Base-by-base conservation (phyloP, 2,797 vertebrate species). In the Platalea minor region DNA sequence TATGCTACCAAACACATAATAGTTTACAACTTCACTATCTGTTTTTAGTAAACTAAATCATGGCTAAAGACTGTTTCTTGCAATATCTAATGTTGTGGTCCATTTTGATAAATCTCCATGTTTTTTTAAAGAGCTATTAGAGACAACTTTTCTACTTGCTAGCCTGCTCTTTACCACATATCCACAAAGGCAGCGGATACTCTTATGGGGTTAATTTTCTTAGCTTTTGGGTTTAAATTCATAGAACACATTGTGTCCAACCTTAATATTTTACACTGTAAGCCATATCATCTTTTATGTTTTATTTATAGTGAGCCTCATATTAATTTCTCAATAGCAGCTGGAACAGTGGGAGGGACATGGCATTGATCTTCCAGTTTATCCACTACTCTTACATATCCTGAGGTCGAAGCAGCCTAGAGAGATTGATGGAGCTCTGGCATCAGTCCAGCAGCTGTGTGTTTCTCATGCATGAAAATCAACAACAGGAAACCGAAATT, bases 241-340 rank as follows among this genome's bases (percentile, higher is more conserved):
- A 96, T 95, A 91, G 51, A 94, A 96, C 93, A 96, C 64, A 96
- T 97, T 96, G 96, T 97, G 92, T 96, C 95, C 97, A 97, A 89
- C 85, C 96, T 98, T 97, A 98, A 98, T 98, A 98, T 98, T 98
- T 98, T 98, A 98, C 97, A 97, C 94, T 94, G 95, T 96, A 98
- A 98, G 97, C 94, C 96, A 94, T 97, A 98, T 98, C 80, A 98
- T 98, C 97, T 98, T 98, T 98, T 98, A 98, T 98, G 97, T 98
- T 98, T 98, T 98, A 98, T 98, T 98, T 97, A 98, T 98, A 96
- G 95, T 96, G 92, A 97, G 97, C 97, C 97, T 98, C 97, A 97
- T 98, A 98, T 98, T 98, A 98, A 98, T 98, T 98, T 98, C 98
- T 98, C 98, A 98, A 98, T 97, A 98, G 97, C 92, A 97, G 95